Evolutionary conservation across 2,888 invertebrate species (phyloP).

Genomic region (Carpatolechia fugitivella): DNA sequence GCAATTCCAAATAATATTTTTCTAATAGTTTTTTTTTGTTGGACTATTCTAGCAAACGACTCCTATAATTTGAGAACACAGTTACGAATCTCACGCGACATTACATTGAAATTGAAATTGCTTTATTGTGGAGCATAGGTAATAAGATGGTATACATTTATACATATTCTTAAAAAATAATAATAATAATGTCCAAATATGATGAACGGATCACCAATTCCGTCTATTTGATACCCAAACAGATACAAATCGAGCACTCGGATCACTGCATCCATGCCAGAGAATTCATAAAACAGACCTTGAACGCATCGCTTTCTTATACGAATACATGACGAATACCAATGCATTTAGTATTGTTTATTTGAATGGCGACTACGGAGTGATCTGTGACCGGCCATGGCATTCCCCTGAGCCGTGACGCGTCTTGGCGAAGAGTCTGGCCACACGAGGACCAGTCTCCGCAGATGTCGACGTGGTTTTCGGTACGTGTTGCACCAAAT

Average conservation of each 20-base stretch:
- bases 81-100: no score
- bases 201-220: constrained; percentile 59
- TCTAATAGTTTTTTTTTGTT: no score
- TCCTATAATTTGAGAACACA: no score
- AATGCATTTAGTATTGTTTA: constrained; percentile 55
- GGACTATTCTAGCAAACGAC: no score
- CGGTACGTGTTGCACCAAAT: constrained; percentile 54
- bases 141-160: no score
- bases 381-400: constrained; percentile 34
- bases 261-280: constrained; percentile 67
- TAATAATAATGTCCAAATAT: constrained; percentile 31
- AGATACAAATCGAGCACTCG: constrained; percentile 43
- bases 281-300: constrained; percentile 61
- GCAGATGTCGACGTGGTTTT: constrained; percentile 63
- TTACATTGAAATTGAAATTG: no score
- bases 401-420: constrained; percentile 43
- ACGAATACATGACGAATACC: no score
- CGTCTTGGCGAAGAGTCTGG: constrained; percentile 53
- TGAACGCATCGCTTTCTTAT: constrained; percentile 47
- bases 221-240: constrained; percentile 51
- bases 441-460: constrained; percentile 31
- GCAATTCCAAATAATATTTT: no score
- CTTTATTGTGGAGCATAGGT: no score
- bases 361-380: constrained; percentile 44
- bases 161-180: no score